Conservation (phyloP, 1,140 invertebrate species). For the Danaus melanippus region DNA sequence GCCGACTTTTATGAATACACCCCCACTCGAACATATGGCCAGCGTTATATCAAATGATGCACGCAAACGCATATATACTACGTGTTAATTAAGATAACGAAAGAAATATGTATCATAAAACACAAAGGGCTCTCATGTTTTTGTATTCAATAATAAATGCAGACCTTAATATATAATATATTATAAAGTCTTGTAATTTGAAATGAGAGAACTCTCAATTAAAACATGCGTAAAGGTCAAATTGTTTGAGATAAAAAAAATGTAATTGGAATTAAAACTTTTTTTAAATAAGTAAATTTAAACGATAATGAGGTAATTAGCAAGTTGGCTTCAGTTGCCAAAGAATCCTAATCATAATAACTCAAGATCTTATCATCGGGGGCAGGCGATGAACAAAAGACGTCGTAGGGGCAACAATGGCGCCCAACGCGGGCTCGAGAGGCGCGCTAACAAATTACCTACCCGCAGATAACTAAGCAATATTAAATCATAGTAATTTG, state of each 20-base stretch:
- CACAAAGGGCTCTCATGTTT: too few species aligned
- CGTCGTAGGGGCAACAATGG: constrained; percentile 60
- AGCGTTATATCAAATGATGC: constrained; percentile 14
- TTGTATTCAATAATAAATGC: too few species aligned
- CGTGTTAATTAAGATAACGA: constrained; percentile 13
- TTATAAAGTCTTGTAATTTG: too few species aligned
- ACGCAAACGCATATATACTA: constrained; percentile 6
- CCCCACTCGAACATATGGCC: constrained; percentile 9
- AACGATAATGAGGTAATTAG: constrained; percentile 64
- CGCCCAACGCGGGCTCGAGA: constrained; percentile 46
- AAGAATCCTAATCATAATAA: constrained; percentile 72
- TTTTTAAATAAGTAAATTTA: constrained; percentile 40
- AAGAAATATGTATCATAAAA: constrained; percentile 4
- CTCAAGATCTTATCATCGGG: constrained; percentile 65
- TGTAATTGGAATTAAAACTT: too few species aligned
- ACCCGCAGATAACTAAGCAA: constrained; percentile 69
- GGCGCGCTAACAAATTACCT: constrained; percentile 67
- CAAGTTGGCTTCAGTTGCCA: constrained; percentile 59
- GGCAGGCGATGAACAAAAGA: constrained; percentile 67
- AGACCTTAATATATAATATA: too few species aligned
- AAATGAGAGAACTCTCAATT: too few species aligned
- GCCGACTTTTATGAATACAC: constrained; percentile 27
- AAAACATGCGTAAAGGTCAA: too few species aligned
- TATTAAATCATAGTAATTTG: constrained; percentile 72
- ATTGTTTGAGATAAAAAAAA: too few species aligned